Evolutionary conservation across 2,113 vertebrate genomes (phyloP).

Genomic region (Eurypyga helias): DNA sequence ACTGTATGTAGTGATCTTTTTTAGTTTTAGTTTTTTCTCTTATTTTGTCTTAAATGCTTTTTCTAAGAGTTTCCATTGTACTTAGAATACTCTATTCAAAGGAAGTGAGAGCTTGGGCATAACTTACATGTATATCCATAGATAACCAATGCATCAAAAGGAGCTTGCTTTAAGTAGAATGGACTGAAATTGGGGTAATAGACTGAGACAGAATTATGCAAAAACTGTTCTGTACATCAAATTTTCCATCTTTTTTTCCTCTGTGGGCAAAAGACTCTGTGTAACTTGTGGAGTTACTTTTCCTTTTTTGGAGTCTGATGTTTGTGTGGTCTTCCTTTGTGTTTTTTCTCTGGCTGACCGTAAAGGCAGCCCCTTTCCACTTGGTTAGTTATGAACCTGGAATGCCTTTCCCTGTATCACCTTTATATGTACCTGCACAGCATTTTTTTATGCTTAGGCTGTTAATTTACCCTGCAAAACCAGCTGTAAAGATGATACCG

Average conservation of each 20-base stretch:
- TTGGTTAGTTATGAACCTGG: not conserved
- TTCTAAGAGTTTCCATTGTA: not conserved
- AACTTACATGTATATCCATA: not conserved
- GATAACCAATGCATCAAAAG: not conserved
- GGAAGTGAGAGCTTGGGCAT: not conserved
- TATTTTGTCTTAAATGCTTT: not conserved
- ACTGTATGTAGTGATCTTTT: not conserved
- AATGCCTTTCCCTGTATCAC: not conserved
- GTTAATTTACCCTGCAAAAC: not conserved
- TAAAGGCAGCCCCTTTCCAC: not conserved
- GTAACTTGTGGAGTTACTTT: not conserved
- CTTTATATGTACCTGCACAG: not conserved
- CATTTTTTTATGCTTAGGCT: not conserved
- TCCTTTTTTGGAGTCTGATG: not conserved
- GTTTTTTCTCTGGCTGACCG: not conserved
- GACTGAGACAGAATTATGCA: not conserved
- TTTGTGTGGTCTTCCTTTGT: not conserved
- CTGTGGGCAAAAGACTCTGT: not conserved
- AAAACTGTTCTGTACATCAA: not conserved
- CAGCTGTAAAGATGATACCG: not conserved
- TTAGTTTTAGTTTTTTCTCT: rapidly evolving
- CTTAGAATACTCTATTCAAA: not conserved
- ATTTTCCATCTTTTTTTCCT: not conserved
- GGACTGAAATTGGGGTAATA: not conserved
- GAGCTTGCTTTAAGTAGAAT: not conserved